A percentile compares a stretch with the other conserved stretches of the same genome.
phyloP scores from a whole-genome alignment of 1,140 invertebrate genomes.

The Euschistus heros region DNA sequence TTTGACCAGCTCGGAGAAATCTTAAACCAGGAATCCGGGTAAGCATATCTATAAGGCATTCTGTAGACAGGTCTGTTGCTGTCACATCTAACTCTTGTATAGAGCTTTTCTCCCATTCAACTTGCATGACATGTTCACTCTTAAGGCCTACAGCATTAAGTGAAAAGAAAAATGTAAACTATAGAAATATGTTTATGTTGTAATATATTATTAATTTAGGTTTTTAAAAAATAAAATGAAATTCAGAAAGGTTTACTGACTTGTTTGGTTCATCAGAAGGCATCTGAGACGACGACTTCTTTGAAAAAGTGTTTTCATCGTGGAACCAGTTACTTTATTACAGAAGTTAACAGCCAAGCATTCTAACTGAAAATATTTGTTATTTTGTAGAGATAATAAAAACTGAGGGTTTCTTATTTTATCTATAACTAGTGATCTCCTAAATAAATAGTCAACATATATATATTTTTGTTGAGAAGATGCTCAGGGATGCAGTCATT shows the following conservation, averaged over 20 bases:
- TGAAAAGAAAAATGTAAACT: background rate
- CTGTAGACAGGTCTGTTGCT: conserved; percentile 87
- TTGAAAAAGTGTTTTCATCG: conserved; percentile 87
- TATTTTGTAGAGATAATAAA: too few relatives aligned
- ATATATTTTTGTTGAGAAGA: too few relatives aligned
- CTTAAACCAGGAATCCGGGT: conserved; percentile 74
- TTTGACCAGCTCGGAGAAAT: conserved; percentile 87
- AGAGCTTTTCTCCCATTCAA: conserved; percentile 95
- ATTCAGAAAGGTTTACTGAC: conserved; percentile 44
- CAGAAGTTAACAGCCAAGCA: conserved; percentile 95
- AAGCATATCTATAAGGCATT: conserved; percentile 88
- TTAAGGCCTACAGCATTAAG: conserved; percentile 41
- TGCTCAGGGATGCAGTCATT: too few relatives aligned
- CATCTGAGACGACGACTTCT: conserved; percentile 84
- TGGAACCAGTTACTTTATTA: conserved; percentile 92
- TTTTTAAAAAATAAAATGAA: background rate
- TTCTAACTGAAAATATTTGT: conserved; percentile 63
- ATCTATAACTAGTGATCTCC: too few relatives aligned
- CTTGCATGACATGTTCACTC: conserved; percentile 83
- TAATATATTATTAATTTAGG: background rate
- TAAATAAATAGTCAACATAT: too few relatives aligned
- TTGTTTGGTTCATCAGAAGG: conserved; percentile 91
- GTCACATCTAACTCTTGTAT: conserved; percentile 93
- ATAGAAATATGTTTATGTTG: background rate
- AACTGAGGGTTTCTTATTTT: too few relatives aligned